phyloP scores from a whole-genome alignment of 2,888 invertebrate species.

The Acholoe squamosa region DNA sequence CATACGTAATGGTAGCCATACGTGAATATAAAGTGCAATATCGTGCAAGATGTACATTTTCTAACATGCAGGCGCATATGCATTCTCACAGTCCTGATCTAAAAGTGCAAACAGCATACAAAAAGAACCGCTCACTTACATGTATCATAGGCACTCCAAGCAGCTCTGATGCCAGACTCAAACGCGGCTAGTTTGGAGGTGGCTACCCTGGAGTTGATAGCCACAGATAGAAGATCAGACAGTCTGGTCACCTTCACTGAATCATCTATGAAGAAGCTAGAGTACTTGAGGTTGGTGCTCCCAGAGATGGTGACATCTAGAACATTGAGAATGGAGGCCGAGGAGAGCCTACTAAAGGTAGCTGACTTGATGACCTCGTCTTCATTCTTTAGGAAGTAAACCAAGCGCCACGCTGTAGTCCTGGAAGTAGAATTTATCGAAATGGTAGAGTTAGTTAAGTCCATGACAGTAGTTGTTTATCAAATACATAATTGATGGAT shows the following conservation, averaged over 20 bases:
- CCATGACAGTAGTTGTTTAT: no score
- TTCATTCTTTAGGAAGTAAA: slow-evolving; percentile 35
- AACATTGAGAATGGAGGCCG: neutral
- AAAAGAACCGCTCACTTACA: slow-evolving; percentile 22
- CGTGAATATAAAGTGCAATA: no score
- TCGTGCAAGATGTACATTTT: no score
- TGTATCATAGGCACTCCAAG: neutral
- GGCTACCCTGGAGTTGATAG: slow-evolving; percentile 29
- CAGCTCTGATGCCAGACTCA: neutral
- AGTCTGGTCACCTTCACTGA: neutral
- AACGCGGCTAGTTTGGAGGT: neutral
- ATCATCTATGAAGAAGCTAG: neutral
- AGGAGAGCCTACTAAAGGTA: neutral
- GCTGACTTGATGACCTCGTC: neutral
- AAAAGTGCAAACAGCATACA: no score
- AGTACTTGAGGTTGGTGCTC: neutral
- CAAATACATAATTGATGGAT: no score
- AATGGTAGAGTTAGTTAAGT: no score
- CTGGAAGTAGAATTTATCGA: no score
- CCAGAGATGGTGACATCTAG: neutral
- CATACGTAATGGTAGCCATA: no score
- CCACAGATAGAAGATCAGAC: neutral
- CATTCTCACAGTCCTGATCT: no score
- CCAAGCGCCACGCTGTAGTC: slow-evolving; percentile 6
- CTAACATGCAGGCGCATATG: no score